Percentiles rank a stretch among this genome's conserved stretches.
Conservation (phyloP, 2,113 vertebrate genomes). For the Sphaerodactylus townsendi region DNA sequence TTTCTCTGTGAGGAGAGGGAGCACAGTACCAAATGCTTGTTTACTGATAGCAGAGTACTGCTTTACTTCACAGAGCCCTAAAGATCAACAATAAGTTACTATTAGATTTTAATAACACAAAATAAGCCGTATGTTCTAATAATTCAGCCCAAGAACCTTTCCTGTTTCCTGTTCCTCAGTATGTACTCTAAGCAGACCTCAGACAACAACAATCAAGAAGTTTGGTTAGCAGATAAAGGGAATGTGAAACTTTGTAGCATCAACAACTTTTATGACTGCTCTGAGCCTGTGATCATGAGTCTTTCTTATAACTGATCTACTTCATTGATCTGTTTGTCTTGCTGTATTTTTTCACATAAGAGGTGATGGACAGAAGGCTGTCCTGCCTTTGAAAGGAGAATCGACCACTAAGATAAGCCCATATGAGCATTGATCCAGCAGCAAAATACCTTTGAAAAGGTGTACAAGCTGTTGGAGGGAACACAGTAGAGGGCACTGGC, state of each 20-base stretch:
- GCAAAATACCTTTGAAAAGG: no score
- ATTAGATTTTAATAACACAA: background rate
- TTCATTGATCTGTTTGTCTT: background rate
- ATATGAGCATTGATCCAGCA: no score
- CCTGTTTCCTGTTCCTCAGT: rapidly evolving
- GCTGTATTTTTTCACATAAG: background rate
- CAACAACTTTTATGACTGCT: rapidly evolving
- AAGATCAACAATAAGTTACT: background rate
- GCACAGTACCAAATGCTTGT: background rate
- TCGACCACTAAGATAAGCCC: no score
- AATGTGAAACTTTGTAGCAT: background rate
- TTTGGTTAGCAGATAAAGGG: background rate
- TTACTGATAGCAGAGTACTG: background rate
- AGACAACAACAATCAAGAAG: background rate
- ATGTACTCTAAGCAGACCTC: background rate
- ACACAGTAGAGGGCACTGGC: no score
- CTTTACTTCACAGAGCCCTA: background rate
- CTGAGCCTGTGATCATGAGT: background rate
- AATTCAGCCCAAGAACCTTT: background rate
- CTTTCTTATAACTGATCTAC: background rate
- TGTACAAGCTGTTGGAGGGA: no score
- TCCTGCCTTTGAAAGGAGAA: no score
- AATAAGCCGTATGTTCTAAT: background rate
- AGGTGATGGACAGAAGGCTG: no score
- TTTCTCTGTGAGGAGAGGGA: background rate